Evolutionary conservation across 2,888 invertebrate species (phyloP).

Genomic region (Trichacis sp.): DNA sequence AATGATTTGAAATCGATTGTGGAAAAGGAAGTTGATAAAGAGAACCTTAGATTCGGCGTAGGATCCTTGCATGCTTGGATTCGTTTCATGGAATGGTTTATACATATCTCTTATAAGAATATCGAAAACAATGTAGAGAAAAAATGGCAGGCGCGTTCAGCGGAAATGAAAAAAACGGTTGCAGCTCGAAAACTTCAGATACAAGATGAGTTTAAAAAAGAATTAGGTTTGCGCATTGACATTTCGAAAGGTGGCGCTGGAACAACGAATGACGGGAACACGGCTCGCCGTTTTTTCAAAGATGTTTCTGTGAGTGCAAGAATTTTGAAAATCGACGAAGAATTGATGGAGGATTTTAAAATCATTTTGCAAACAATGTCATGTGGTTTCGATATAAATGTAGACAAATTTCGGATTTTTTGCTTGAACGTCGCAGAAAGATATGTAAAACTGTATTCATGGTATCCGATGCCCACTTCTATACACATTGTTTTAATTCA

Average conservation of each 20-base stretch:
- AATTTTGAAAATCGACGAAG: background rate
- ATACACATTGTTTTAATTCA: background rate
- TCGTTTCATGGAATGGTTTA: too few relatives aligned
- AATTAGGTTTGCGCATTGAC: background rate
- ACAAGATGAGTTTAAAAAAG: slow-evolving; percentile 10
- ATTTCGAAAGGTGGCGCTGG: slow-evolving; percentile 7
- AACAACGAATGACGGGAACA: slow-evolving; percentile 27
- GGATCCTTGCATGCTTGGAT: too few relatives aligned
- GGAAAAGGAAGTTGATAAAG: too few relatives aligned
- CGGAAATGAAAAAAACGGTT: background rate
- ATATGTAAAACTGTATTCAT: background rate
- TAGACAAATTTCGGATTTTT: background rate
- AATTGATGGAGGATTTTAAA: background rate
- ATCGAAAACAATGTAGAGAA: slow-evolving; percentile 39
- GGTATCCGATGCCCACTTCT: slow-evolving; percentile 7
- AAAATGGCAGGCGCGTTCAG: slow-evolving; percentile 55
- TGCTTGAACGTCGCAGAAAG: background rate
- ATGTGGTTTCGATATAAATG: background rate
- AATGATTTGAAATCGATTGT: too few relatives aligned
- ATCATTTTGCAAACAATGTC: too few relatives aligned
- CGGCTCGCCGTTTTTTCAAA: slow-evolving; percentile 6
- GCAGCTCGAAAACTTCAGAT: slow-evolving; percentile 21
- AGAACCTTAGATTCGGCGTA: too few relatives aligned
- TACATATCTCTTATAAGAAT: too few relatives aligned
- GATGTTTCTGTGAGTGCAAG: background rate